phyloP scores from a whole-genome alignment of 2,113 vertebrate genomes.

The Atlantisia rogersi region DNA sequence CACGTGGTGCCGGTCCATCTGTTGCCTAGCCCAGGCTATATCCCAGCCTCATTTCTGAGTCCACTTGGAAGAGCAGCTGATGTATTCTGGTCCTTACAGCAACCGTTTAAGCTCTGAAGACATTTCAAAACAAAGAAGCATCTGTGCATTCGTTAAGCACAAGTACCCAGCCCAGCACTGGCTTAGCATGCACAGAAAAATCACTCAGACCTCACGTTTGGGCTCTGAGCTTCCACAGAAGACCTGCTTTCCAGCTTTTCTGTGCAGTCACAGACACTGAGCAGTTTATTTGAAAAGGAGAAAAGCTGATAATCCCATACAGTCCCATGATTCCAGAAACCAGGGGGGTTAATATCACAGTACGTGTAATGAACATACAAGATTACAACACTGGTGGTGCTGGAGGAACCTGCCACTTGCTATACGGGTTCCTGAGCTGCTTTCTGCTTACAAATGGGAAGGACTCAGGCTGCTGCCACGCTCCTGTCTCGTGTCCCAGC shows the following conservation, averaged over 20 bases:
- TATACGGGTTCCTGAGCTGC: neutral
- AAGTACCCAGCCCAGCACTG: neutral
- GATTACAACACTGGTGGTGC: neutral
- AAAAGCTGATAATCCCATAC: neutral
- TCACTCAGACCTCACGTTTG: neutral
- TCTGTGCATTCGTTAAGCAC: neutral
- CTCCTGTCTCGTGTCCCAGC: neutral
- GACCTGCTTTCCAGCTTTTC: neutral
- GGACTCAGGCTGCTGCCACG: neutral
- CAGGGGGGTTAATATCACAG: neutral
- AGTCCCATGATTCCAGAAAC: neutral
- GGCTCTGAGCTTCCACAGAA: neutral
- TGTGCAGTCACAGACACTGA: neutral
- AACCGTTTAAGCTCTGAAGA: neutral
- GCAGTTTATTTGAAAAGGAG: neutral
- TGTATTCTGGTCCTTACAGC: neutral
- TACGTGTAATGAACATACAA: neutral
- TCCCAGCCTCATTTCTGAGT: neutral
- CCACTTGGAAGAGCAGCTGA: neutral
- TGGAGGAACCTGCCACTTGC: conserved; percentile 13
- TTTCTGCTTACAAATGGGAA: neutral
- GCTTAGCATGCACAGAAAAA: neutral
- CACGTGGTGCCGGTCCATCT: neutral
- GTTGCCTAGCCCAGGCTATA: neutral
- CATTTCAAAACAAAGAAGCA: neutral